phyloP scores from a whole-genome alignment of 2,888 invertebrate genomes.

The Stramonita haemastoma region DNA sequence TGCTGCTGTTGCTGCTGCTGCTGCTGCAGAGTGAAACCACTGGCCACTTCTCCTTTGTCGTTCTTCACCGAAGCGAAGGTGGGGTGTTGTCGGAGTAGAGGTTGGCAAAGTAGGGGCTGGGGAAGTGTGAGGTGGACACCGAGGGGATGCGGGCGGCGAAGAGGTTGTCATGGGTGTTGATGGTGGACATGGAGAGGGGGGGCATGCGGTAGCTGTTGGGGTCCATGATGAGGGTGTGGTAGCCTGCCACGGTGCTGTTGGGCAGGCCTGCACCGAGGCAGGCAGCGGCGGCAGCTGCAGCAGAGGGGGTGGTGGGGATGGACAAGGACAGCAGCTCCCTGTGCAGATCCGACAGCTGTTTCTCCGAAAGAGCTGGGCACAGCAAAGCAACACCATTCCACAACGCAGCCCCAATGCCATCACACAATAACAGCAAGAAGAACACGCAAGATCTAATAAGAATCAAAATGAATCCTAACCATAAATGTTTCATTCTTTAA shows the following conservation, averaged over 20 bases:
- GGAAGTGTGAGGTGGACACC: conserved; percentile 34
- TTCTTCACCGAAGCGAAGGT: conserved; percentile 40
- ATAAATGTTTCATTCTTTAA: too few species aligned
- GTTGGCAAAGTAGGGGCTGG: conserved; percentile 42
- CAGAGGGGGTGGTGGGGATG: not conserved
- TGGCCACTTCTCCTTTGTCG: conserved; percentile 29
- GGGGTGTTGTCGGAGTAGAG: conserved; percentile 39
- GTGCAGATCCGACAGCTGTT: not conserved
- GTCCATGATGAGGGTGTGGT: conserved; percentile 26
- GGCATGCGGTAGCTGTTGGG: conserved; percentile 41
- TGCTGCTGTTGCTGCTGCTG: conserved; percentile 32
- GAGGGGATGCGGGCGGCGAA: conserved; percentile 31
- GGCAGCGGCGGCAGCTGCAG: not conserved
- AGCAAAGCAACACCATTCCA: too few species aligned
- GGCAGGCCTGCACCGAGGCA: not conserved
- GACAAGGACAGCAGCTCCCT: not conserved
- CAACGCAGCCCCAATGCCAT: too few species aligned
- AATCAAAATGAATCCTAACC: too few species aligned
- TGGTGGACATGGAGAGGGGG: conserved; percentile 39
- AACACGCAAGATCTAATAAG: too few species aligned
- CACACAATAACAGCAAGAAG: too few species aligned
- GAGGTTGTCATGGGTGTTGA: conserved; percentile 41
- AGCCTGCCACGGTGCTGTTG: not conserved
- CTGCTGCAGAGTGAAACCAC: conserved; percentile 9
- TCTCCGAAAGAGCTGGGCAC: too few species aligned